Evolutionary conservation across 2,797 vertebrate species (phyloP), one percentile per base, ranked within the genome.

Genomic region (Schizothorax lantsangensis): DNA sequence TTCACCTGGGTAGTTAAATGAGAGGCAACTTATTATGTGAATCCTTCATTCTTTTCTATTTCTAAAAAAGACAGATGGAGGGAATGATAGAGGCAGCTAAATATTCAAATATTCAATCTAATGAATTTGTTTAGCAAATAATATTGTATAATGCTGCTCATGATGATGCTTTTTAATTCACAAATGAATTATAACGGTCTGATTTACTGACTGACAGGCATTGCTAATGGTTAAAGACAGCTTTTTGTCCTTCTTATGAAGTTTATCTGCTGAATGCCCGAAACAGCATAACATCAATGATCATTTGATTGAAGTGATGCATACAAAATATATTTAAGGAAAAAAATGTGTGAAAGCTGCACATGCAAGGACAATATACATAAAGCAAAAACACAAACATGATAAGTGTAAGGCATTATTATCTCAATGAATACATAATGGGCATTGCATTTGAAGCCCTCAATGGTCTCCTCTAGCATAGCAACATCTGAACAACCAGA

Each of bases 1-100:
- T 90, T 91, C 12, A 86, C 88, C 91, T 92, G 86, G 8, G 77
- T 6, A 71, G 11, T 84, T 43, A 83, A 85, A 80, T 14, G 15
- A 17, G 40, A 45, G 15, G 4, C 49, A 78, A 52, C 15, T 19
- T 23, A 75, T 47, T 49, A 36, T 21, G 11, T 14, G 19, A 11
- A 4, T 2, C 26, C 10, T 45, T 83, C 33, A 21, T 73, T 45
- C 3, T 14, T 59, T 59, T 52, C 49, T 52, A n/a, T 43, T 30
- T 17, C 0, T 0, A 40, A 38, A 43, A 78, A 40, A 14, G 38
- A 59, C 7, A 9, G 54, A 59, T 59, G 6, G 52, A 40, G 47
- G 47, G 17, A 75, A 40, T 38, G 12, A 7, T 43, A 62, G 14
- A 45, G 5, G n/a, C 26, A 47, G 12, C 5, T 49, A 64, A 80